phyloP scores from a whole-genome alignment of 2,113 vertebrate species.

The Trematocara stigmaticum region DNA sequence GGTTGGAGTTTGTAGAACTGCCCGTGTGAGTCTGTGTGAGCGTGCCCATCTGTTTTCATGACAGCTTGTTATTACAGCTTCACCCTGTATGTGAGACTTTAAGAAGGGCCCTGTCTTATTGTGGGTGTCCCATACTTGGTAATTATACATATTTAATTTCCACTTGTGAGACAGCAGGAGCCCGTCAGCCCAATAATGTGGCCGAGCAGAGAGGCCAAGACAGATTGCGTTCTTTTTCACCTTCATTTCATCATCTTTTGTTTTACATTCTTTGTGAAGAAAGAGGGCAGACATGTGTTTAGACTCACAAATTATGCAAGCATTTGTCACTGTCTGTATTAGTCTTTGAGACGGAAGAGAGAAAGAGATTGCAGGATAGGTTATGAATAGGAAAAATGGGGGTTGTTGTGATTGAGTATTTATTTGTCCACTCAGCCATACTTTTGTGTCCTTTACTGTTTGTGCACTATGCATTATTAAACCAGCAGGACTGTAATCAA shows the following conservation, averaged over 20 bases:
- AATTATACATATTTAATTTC: conserved; percentile 52
- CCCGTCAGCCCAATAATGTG: background rate
- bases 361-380: background rate
- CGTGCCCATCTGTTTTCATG: background rate
- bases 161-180: conserved; percentile 24
- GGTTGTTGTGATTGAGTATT: conserved; percentile 9
- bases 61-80: conserved; percentile 56
- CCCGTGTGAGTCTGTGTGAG: conserved; percentile 4
- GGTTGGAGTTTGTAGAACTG: conserved; percentile 9
- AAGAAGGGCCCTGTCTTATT: conserved; percentile 36
- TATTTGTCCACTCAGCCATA: background rate
- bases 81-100: conserved; percentile 28
- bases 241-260: background rate
- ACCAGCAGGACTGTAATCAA: conserved; percentile 41
- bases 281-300: background rate
- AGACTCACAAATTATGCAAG: background rate
- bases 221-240: background rate
- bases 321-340: conserved; percentile 14
- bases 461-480: conserved; percentile 36
- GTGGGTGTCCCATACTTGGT: conserved; percentile 24
- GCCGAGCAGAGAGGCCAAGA: background rate
- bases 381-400: background rate
- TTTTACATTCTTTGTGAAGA: background rate
- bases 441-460: conserved; percentile 11
- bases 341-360: background rate